Evolutionary conservation across 1,140 invertebrate genomes (phyloP).

Genomic region (Dreissena polymorpha): DNA sequence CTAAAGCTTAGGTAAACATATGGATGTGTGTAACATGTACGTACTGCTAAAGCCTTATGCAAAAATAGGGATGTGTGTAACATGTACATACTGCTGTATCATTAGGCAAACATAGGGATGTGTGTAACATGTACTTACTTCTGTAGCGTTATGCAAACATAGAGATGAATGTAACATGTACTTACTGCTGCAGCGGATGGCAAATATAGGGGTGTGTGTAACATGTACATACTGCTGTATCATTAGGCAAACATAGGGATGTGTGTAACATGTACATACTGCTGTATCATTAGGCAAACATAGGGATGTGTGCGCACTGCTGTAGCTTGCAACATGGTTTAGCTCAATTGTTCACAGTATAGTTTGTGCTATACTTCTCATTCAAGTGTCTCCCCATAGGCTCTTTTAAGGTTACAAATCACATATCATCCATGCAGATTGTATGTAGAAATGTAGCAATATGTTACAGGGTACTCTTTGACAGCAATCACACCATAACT

Average conservation of each 20-base stretch:
- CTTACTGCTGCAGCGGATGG: constrained; percentile 62
- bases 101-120: too few relatives aligned
- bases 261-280: constrained; percentile 85
- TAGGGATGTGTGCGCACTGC: too few relatives aligned
- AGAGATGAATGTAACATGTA: constrained; percentile 84
- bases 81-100: constrained; percentile 81
- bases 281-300: neutral
- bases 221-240: constrained; percentile 83
- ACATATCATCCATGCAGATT: too few relatives aligned
- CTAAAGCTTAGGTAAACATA: neutral
- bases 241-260: neutral
- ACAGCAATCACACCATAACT: too few relatives aligned
- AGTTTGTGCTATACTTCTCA: too few relatives aligned
- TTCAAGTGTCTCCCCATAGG: too few relatives aligned
- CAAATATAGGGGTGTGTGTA: constrained; percentile 75
- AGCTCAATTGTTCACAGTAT: too few relatives aligned
- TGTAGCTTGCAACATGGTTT: too few relatives aligned
- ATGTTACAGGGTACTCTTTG: too few relatives aligned
- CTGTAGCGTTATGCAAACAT: neutral
- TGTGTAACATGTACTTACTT: constrained; percentile 85
- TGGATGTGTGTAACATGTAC: constrained; percentile 84
- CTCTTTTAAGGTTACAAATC: too few relatives aligned
- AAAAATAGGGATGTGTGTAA: constrained; percentile 81
- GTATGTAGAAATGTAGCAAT: too few relatives aligned
- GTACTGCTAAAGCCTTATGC: constrained; percentile 54